Conservation (phyloP, 2,113 vertebrate genomes). For the Spea multiplicata region DNA sequence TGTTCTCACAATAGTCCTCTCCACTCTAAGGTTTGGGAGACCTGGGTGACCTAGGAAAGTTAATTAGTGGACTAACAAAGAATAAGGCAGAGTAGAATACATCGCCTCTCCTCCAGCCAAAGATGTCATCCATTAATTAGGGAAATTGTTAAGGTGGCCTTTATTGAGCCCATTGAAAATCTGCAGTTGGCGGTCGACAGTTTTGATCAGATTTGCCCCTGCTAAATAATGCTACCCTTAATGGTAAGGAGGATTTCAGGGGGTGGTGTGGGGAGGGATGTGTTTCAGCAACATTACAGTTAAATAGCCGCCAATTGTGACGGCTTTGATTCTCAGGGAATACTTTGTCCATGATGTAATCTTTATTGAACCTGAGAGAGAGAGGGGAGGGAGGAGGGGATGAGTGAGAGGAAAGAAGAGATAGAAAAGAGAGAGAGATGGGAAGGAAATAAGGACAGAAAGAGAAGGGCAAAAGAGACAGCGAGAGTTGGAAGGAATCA, state of each 20-base stretch:
- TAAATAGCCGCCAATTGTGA: constrained; percentile 84
- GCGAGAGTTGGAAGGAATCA: background rate
- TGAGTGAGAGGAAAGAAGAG: constrained; percentile 36
- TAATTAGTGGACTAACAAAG: constrained; percentile 99
- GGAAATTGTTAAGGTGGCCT: constrained; percentile 99
- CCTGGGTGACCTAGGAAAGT: constrained; percentile 99
- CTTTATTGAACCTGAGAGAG: constrained; percentile 92
- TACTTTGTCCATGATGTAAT: constrained; percentile 98
- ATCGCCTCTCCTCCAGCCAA: constrained; percentile 98
- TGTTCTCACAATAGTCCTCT: constrained; percentile 96
- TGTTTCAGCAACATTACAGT: constrained; percentile 86
- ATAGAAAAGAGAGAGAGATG: constrained; percentile 44
- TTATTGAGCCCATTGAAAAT: constrained; percentile 97
- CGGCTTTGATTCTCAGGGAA: constrained; percentile 95
- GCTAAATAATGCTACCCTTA: constrained; percentile 83
- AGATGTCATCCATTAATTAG: constrained; percentile 99
- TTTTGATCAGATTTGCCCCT: constrained; percentile 97
- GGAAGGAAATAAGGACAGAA: constrained; percentile 9
- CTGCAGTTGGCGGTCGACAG: constrained; percentile 91
- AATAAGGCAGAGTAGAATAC: constrained; percentile 97
- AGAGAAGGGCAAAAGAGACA: background rate
- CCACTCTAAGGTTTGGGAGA: constrained; percentile 99
- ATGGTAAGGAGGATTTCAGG: constrained; percentile 69
- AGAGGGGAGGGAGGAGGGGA: constrained; percentile 68
- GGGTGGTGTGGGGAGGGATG: constrained; percentile 63